Evolutionary conservation across 2,797 vertebrate species (phyloP).

Genomic region (Takifugu rubripes): DNA sequence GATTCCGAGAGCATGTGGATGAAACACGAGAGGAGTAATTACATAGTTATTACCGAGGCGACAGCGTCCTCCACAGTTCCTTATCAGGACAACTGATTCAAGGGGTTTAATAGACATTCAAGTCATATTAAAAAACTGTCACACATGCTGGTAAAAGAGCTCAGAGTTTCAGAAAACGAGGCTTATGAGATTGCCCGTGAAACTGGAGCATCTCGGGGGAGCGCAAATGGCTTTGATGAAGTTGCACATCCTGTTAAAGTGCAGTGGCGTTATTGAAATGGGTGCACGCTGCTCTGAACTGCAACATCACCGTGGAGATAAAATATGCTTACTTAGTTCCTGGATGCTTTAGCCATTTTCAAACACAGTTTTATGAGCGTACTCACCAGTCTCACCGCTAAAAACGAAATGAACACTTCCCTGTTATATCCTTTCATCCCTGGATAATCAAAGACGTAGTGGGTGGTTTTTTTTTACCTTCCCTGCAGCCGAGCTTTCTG

Average conservation of each 20-base stretch:
- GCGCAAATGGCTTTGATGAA: slow-evolving; percentile 52
- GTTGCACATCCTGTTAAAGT: slow-evolving; percentile 33
- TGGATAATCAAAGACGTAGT: background rate
- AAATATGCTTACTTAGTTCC: slow-evolving; percentile 1
- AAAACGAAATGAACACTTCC: background rate
- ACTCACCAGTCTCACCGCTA: background rate
- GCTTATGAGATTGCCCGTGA: slow-evolving; percentile 65
- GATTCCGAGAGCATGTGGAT: slow-evolving; percentile 45
- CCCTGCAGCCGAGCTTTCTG: background rate
- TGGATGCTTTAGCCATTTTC: slow-evolving; percentile 2
- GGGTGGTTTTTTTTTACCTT: background rate
- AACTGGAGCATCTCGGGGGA: slow-evolving; percentile 38
- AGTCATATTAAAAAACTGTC: slow-evolving; percentile 69
- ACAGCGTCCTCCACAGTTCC: slow-evolving; percentile 35
- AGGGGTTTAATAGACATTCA: slow-evolving; percentile 69
- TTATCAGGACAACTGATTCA: slow-evolving; percentile 53
- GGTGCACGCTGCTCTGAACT: slow-evolving; percentile 16
- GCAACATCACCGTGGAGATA: background rate
- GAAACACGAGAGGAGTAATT: slow-evolving; percentile 55
- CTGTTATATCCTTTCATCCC: background rate
- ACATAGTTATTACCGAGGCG: slow-evolving; percentile 44
- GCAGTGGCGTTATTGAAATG: slow-evolving; percentile 20
- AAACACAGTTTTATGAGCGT: background rate
- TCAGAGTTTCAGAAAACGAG: slow-evolving; percentile 42
- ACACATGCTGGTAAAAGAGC: slow-evolving; percentile 51